Percentiles rank a stretch among this genome's conserved stretches.
These are phyloP conservation scores for Conistra vaccinii DNA, from an alignment of 2,888 invertebrate species.

Conservation along the genomic window DNA sequence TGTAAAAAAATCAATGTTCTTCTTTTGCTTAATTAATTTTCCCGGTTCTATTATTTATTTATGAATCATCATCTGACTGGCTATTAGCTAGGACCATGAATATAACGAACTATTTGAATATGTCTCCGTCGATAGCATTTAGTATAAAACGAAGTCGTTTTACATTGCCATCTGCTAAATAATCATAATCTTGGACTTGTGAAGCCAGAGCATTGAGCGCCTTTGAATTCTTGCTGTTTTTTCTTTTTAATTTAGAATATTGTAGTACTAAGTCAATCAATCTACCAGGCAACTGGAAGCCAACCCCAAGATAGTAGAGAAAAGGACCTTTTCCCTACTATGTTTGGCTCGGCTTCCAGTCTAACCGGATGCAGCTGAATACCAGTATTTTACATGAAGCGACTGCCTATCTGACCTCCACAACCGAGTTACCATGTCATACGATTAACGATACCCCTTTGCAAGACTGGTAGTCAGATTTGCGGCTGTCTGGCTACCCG, in stretches of 20 bases:
- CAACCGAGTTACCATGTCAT: too few relatives aligned
- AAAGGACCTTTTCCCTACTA: too few relatives aligned
- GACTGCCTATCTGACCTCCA: background rate
- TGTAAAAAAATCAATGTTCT: background rate
- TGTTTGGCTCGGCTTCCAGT: background rate
- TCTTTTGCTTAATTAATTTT: background rate
- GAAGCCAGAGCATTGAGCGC: too few relatives aligned
- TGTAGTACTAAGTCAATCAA: too few relatives aligned
- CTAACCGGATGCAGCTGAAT: background rate
- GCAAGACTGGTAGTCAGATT: background rate
- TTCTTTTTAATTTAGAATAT: too few relatives aligned
- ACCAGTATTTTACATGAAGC: background rate
- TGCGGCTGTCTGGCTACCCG: background rate
- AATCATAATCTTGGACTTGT: background rate
- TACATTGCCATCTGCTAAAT: slow-evolving; percentile 7
- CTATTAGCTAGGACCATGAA: background rate
- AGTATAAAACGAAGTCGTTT: background rate
- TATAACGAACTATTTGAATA: slow-evolving; percentile 19
- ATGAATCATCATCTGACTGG: background rate
- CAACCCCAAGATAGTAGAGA: too few relatives aligned
- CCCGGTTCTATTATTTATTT: background rate
- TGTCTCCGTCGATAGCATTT: background rate
- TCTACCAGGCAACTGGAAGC: too few relatives aligned
- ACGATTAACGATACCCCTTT: too few relatives aligned
- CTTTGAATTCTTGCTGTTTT: too few relatives aligned